A percentile compares a stretch with the other conserved stretches of the same genome.
These are phyloP conservation scores for Acronicta aceris DNA, from an alignment of 2,888 invertebrate genomes.

Conservation along the genomic window DNA sequence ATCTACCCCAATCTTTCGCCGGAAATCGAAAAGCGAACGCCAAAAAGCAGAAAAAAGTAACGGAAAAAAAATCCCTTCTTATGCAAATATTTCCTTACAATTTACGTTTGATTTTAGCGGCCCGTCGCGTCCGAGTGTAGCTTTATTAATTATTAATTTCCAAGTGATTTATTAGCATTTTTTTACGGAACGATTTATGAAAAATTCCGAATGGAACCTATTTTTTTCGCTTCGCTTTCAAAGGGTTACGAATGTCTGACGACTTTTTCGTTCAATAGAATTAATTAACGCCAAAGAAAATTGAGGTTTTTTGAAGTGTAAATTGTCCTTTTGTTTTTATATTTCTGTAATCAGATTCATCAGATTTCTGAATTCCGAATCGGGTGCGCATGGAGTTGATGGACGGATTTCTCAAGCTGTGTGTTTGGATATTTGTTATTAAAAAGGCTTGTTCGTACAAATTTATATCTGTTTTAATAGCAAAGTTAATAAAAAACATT, in stretches of 20 bases:
- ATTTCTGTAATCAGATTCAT: conserved; percentile 52
- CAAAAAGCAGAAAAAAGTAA: conserved; percentile 62
- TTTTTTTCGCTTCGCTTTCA: conserved; percentile 72
- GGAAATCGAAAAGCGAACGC: conserved; percentile 72
- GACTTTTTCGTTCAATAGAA: conserved; percentile 75
- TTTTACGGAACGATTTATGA: conserved; percentile 69
- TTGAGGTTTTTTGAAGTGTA: conserved; percentile 59
- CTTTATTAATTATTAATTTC: conserved; percentile 86
- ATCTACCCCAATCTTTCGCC: conserved; percentile 63
- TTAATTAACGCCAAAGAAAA: conserved; percentile 74
- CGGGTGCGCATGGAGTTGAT: conserved; percentile 35
- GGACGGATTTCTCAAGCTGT: conserved; percentile 20
- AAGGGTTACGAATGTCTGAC: conserved; percentile 71
- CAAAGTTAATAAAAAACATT: too few relatives aligned
- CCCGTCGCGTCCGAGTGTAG: conserved; percentile 73
- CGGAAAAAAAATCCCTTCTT: conserved; percentile 78
- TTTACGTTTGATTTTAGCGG: conserved; percentile 81
- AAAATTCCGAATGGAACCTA: conserved; percentile 59
- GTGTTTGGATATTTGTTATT: conserved; percentile 11
- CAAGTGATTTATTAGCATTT: conserved; percentile 85
- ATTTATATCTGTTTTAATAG: too few relatives aligned
- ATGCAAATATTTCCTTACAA: conserved; percentile 81
- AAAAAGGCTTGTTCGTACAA: not conserved
- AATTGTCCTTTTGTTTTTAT: conserved; percentile 59
- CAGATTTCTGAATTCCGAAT: conserved; percentile 47